Evolutionary conservation across 2,888 invertebrate genomes (phyloP).

Genomic region (Darwinula stevensoni): DNA sequence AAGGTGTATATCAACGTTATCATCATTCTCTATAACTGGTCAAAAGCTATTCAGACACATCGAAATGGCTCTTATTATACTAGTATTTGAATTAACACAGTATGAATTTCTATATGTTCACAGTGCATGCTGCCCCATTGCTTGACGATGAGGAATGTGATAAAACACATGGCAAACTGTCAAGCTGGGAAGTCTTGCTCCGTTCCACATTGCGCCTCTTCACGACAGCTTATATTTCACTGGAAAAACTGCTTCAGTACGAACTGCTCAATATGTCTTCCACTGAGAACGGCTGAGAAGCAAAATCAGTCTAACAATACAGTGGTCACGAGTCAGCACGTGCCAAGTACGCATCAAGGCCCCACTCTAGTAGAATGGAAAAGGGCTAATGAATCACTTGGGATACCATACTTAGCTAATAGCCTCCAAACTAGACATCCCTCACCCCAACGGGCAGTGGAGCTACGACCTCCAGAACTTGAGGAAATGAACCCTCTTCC

Average conservation of each 20-base stretch:
- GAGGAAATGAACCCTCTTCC: no score
- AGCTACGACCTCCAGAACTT: no score
- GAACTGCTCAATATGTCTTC: conserved; percentile 94
- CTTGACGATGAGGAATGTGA: conserved; percentile 92
- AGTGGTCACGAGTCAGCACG: no score
- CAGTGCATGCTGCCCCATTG: conserved; percentile 83
- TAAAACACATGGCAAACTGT: conserved; percentile 94
- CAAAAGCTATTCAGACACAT: no score
- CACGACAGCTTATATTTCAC: conserved; percentile 90
- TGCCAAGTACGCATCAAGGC: no score
- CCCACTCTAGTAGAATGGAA: conserved; percentile 24
- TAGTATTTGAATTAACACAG: no score
- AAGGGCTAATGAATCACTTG: conserved; percentile 46
- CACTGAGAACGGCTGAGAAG: conserved; percentile 90
- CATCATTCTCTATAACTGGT: no score
- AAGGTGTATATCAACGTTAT: no score
- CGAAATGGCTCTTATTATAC: no score
- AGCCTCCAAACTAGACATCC: no score
- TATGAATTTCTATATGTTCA: no score
- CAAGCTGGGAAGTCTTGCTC: conserved; percentile 66
- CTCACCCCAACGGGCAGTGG: no score
- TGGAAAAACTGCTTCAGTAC: conserved; percentile 90
- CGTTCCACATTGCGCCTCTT: conserved; percentile 91
- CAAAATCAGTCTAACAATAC: conserved; percentile 65
- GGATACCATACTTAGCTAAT: conserved; percentile 30